Percentiles rank a stretch among this genome's conserved stretches.
phyloP scores from a whole-genome alignment of 2,888 invertebrate species.

The Lymantria monacha region DNA sequence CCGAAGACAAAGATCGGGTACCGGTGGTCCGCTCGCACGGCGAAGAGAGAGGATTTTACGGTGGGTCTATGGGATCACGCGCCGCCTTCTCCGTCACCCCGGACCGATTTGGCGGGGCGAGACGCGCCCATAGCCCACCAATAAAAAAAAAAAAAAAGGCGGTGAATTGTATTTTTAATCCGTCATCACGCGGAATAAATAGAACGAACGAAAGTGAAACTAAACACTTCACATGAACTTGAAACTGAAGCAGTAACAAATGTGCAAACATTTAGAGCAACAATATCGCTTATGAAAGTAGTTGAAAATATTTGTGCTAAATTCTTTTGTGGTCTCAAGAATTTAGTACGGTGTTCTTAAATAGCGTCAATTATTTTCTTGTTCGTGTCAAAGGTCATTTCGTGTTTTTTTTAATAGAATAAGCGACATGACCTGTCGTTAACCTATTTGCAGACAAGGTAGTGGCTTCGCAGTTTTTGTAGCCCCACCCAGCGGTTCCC shows the following conservation, averaged over 20 bases:
- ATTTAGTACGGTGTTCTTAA: constrained; percentile 19
- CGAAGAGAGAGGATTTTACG: too few relatives aligned
- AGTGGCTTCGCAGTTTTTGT: constrained; percentile 37
- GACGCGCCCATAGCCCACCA: too few relatives aligned
- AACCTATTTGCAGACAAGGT: constrained; percentile 53
- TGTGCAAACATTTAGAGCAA: constrained; percentile 24
- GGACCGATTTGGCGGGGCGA: too few relatives aligned
- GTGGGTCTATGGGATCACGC: too few relatives aligned
- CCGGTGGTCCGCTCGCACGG: too few relatives aligned
- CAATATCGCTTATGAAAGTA: constrained; percentile 8
- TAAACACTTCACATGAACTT: not conserved
- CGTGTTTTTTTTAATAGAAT: constrained; percentile 37
- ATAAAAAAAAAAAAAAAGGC: too few relatives aligned
- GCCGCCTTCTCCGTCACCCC: too few relatives aligned
- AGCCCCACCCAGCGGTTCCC: constrained; percentile 46
- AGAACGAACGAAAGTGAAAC: constrained; percentile 19
- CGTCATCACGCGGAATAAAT: too few relatives aligned
- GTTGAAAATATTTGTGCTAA: constrained; percentile 13
- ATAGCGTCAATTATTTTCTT: constrained; percentile 35
- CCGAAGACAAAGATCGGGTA: too few relatives aligned
- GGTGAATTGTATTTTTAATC: too few relatives aligned
- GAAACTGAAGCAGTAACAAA: constrained; percentile 2
- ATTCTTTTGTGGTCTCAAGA: constrained; percentile 11
- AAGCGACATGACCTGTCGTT: constrained; percentile 46
- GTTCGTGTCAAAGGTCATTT: constrained; percentile 51